These are phyloP conservation scores for Drosophila lutescens DNA, from an alignment of 2,888 invertebrate species.

Conservation along the genomic window DNA sequence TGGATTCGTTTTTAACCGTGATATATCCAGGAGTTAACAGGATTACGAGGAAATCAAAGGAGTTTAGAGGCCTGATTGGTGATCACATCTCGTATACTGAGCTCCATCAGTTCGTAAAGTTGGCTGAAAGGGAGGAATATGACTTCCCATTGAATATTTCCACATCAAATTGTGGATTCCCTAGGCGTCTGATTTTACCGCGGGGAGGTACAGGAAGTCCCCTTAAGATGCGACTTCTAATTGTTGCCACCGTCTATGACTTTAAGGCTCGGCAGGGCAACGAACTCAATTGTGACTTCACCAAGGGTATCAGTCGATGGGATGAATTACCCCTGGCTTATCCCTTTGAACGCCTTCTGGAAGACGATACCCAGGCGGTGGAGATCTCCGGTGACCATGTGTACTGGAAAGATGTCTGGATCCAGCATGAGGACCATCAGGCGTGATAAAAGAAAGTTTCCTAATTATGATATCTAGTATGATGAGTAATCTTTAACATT, in stretches of 20 bases:
- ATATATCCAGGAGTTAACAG: conserved; percentile 85
- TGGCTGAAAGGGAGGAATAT: conserved; percentile 84
- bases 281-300: conserved; percentile 59
- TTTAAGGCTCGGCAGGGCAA: conserved; percentile 50
- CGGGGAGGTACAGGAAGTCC: conserved; percentile 86
- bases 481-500: too few relatives aligned
- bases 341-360: conserved; percentile 88
- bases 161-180: conserved; percentile 86
- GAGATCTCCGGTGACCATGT: conserved; percentile 68
- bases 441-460: too few relatives aligned
- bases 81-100: conserved; percentile 85
- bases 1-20: conserved; percentile 87
- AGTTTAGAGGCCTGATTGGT: conserved; percentile 83
- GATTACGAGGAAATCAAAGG: conserved; percentile 54
- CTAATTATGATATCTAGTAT: too few relatives aligned
- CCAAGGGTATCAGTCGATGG: conserved; percentile 79
- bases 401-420: conserved; percentile 45
- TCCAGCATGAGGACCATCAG: conserved; percentile 41
- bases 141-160: conserved; percentile 83
- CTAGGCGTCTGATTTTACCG: conserved; percentile 87
- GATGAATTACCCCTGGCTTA: conserved; percentile 87
- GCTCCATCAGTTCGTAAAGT: conserved; percentile 84
- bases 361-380: conserved; percentile 80
- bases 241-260: conserved; percentile 85
- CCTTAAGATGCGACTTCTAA: conserved; percentile 86